A percentile compares a stretch with the other conserved stretches of the same genome.
These are phyloP conservation scores for Cylindroiulus punctatus DNA, from an alignment of 2,888 invertebrate genomes.

Conservation along the genomic window DNA sequence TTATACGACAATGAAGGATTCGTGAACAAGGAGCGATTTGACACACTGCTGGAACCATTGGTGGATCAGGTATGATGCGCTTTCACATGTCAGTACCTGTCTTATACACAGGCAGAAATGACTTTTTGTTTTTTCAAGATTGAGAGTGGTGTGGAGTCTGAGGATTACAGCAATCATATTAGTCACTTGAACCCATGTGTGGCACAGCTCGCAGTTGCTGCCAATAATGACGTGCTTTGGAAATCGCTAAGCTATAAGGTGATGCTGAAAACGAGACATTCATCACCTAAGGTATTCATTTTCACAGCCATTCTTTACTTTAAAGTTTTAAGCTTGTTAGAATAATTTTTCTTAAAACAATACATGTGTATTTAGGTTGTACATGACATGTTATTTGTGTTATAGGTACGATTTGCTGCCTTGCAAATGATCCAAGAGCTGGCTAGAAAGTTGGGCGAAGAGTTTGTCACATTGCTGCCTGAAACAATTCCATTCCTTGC, in stretches of 20 bases:
- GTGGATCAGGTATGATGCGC: slow-evolving; percentile 77
- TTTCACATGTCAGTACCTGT: neutral
- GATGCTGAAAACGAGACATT: slow-evolving; percentile 84
- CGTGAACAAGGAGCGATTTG: slow-evolving; percentile 84
- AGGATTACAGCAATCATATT: slow-evolving; percentile 73
- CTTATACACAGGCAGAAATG: neutral
- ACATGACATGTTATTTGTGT: neutral
- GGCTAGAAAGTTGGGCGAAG: slow-evolving; percentile 85
- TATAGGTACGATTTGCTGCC: slow-evolving; percentile 74
- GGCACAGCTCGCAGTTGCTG: slow-evolving; percentile 82
- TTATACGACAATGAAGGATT: slow-evolving; percentile 85
- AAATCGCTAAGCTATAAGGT: slow-evolving; percentile 91
- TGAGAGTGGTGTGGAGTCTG: slow-evolving; percentile 77
- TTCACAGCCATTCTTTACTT: neutral
- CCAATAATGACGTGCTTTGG: slow-evolving; percentile 87
- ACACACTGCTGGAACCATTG: slow-evolving; percentile 83
- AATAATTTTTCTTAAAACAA: no score
- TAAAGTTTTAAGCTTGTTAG: no score
- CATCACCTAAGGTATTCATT: slow-evolving; percentile 75
- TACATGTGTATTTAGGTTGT: no score
- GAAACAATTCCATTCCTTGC: slow-evolving; percentile 95
- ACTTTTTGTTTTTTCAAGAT: slow-evolving; percentile 65
- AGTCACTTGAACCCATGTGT: slow-evolving; percentile 80
- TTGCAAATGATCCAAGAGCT: slow-evolving; percentile 80
- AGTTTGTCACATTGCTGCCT: slow-evolving; percentile 86